Base-by-base conservation (phyloP, 2,888 invertebrate genomes). In the Baccha elongata region DNA sequence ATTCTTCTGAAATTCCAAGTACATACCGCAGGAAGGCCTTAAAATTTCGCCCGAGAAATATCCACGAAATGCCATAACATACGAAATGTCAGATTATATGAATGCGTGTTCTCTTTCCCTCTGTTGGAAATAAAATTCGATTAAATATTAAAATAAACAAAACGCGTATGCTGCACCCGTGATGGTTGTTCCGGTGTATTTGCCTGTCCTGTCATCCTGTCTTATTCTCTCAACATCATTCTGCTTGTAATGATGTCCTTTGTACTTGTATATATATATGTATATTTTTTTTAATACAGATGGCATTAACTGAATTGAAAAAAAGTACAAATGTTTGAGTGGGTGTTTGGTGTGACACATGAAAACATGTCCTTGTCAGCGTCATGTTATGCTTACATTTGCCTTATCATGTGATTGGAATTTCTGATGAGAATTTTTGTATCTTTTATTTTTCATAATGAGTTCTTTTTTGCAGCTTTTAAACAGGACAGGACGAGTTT, bases 221-320 rank as follows among this genome's bases (percentile, higher is more conserved):
- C 46, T 46, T 40, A 60, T 29, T 26, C 15, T 40, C 15, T 50
- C 65, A 50, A 40, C 48, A 29, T 46, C 35, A 46, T 67, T 65
- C 26, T 23, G 37, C 44, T 67, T 62, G 81, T 68, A 78, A 83
- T 55, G 62, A 68, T 78, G 72, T 78, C 62, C 78, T 83, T 64
- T 68, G 72, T 68, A 29, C 46, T 32, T 40, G 10, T 8, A 17
- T 3, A 3, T 40, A 21, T 53, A 6, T 10, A 11, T 44, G 1
- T 1, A 35, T 35, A n/a, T 17, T 29, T 53, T 75, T 60, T 75
- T 69, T 53, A 67, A 71, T 67, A 62, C 60, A 42, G 69, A 68
- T 26, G 40, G 23, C 8, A 17, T 81, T 64, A 71, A 69, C 17
- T 69, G 53, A 40, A 58, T 50, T 62, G 32, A 35, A 58, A n/a